Base-by-base conservation (phyloP, 2,113 vertebrate species). In the Alethe castanea region DNA sequence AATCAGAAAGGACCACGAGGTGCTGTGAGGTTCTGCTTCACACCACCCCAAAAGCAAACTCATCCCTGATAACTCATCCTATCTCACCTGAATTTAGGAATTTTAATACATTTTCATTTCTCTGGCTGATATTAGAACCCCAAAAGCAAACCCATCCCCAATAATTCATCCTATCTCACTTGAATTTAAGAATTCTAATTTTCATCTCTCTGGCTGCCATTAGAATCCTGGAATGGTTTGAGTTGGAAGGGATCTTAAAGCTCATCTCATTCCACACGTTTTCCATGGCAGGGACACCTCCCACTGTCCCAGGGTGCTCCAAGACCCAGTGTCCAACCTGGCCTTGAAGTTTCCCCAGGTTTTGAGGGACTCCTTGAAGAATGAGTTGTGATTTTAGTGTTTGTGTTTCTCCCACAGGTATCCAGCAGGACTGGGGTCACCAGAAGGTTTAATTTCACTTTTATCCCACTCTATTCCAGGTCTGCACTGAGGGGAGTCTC, bases 301-400 rank as follows among this genome's bases (percentile, higher is more conserved):
- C 53, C 33, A 15, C 31, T 5, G 3, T 26, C 23, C 54, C 36
- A 60, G 72, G 38, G 0, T 36, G 4, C 26, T 44, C 72, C 23
- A 8, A 28, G 26, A 26, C 45, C 14, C 10, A 23, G 7, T 2
- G 0, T 38, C 64, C 64, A 38, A 11, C 23, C 9, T 12, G 8
- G 5, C 53, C 54, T 33, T 8, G 33, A 28, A 44, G 1, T 29
- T 29, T 24, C 54, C 65, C 5, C 19, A 10, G n/a, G 14, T 45
- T 95, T 94, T 40, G 44, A 25, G 50, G 64, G 31, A 53, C 13
- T 40, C 14, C 12, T 45, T 87, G 62, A 87, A 74, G 35, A 44
- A 71, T 1, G 6, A 81, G 25, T 8, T 14, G 13, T 38, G 73
- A 10, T 45, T 59, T 50, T 2, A 5, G 4, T 8, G 13, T 47